Evolutionary conservation across 2,888 invertebrate genomes (phyloP).

Genomic region (Lasioglossum figueresi): DNA sequence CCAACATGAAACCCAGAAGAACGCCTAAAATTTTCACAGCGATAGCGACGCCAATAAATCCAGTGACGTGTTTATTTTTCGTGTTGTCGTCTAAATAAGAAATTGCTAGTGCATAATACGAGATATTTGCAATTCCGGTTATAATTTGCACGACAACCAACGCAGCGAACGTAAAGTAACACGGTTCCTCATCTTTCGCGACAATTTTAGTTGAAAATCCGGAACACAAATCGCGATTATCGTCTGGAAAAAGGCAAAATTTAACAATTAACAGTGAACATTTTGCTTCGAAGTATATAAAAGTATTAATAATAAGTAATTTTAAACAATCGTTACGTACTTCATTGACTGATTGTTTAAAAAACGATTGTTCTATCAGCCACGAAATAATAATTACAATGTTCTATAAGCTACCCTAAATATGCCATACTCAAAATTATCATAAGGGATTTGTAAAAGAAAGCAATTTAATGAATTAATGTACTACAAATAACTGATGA

Average conservation of each 20-base stretch:
- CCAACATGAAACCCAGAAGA: conserved; percentile 76
- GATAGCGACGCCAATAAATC: conserved; percentile 76
- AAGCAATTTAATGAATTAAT: neutral
- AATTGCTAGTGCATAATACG: conserved; percentile 86
- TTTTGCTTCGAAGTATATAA: too few species aligned
- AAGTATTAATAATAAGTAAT: neutral
- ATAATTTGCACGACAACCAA: conserved; percentile 85
- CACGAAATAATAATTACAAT: neutral
- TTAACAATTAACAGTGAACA: too few species aligned
- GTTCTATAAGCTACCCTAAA: too few species aligned
- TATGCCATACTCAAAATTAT: neutral
- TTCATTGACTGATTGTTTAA: neutral
- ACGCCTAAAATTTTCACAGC: conserved; percentile 76
- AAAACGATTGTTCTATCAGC: neutral
- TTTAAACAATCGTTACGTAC: neutral
- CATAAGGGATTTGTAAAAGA: neutral
- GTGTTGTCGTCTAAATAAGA: conserved; percentile 88
- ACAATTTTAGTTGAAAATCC: conserved; percentile 66
- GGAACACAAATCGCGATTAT: conserved; percentile 74
- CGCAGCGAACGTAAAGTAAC: conserved; percentile 83
- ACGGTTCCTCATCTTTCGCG: conserved; percentile 66
- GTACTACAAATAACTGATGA: too few species aligned
- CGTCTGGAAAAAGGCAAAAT: conserved; percentile 65
- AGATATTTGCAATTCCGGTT: conserved; percentile 84
- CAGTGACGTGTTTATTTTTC: conserved; percentile 84